A percentile compares a stretch with the other conserved stretches of the same genome.
phyloP scores from a whole-genome alignment of 2,797 vertebrate genomes.

The Melanogrammus aeglefinus region DNA sequence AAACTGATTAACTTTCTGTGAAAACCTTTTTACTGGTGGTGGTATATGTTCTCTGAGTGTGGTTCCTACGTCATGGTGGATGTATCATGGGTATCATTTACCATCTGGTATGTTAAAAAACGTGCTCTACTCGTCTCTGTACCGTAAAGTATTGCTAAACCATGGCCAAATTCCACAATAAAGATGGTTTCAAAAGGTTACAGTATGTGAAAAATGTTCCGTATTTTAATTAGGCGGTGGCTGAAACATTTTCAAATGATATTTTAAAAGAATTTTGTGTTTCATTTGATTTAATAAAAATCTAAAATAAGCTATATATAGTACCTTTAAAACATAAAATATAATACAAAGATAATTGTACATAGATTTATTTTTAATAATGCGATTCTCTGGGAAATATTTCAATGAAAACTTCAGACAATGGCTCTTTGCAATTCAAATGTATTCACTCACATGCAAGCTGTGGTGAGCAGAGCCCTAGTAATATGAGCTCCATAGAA shows the following conservation, averaged over 20 bases:
- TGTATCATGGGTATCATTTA: not conserved
- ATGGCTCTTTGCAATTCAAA: conserved; percentile 7
- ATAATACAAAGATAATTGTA: not conserved
- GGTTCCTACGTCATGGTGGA: not conserved
- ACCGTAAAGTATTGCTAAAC: not conserved
- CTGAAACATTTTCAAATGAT: not conserved
- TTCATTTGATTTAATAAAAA: not conserved
- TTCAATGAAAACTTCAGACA: not conserved
- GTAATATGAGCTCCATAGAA: conserved; percentile 43
- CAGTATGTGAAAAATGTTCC: not conserved
- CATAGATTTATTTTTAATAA: not conserved
- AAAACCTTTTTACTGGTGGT: not conserved
- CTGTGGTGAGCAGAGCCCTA: conserved; percentile 4
- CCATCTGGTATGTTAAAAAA: not conserved
- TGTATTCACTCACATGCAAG: not conserved
- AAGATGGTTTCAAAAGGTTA: not conserved
- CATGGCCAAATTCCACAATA: not conserved
- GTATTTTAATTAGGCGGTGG: not conserved
- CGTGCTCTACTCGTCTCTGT: not conserved
- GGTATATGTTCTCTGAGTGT: not conserved
- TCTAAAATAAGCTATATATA: not conserved
- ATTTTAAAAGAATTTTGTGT: not conserved
- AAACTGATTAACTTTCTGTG: not conserved
- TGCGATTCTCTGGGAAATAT: not conserved
- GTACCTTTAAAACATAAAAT: not conserved